Evolutionary conservation across 2,113 vertebrate genomes (phyloP), one percentile per base, ranked within the genome.

Genomic region (Myiopsitta monachus): DNA sequence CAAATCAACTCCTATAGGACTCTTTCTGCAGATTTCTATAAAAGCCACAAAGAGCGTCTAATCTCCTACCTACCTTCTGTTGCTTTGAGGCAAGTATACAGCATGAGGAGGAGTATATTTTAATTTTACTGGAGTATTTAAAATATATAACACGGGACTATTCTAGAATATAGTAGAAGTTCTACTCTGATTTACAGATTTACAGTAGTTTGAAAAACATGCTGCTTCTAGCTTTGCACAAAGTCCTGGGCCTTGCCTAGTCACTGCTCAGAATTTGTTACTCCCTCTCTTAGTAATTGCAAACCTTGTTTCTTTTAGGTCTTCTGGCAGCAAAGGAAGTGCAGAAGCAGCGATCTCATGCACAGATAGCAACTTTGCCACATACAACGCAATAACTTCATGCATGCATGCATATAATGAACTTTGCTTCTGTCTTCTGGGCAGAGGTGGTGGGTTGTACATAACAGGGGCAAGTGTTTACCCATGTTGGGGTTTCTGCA

Each of bases 381-480:
- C 3, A 8, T 19, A 21, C 1, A 2, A 18, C 10, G 10, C 0
- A 0, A 13, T n/a, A 28, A 14, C 9, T 17, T 36, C 21, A 6
- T 6, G 16, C n/a, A 38, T 26, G 27, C 12, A 6, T 7, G 7
- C 1, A 4, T 43, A 14, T 26, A 38, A 28, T 8, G n/a, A 21
- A 12, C 31, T 36, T n/a, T 36, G 31, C 30, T 55, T 17, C 30
- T 55, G 30, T 4, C 30, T 82, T 8, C 54, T 33, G 19, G 33
- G 3, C 16, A 26, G 24, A 39, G 3, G 31, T 9, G 33, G 26
- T n/a, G 51, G 23, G 11, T 17, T 30, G 10, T 23, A 8, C 10
- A 2, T 0, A 1, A 13, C 15, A 52, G 8, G 14, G 31, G 33
- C 33, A 51, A 39, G 18, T 23, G n/a, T 44, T 64, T 51, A 17